phyloP scores from a whole-genome alignment of 2,888 invertebrate species.

The Trachelus tabidus region DNA sequence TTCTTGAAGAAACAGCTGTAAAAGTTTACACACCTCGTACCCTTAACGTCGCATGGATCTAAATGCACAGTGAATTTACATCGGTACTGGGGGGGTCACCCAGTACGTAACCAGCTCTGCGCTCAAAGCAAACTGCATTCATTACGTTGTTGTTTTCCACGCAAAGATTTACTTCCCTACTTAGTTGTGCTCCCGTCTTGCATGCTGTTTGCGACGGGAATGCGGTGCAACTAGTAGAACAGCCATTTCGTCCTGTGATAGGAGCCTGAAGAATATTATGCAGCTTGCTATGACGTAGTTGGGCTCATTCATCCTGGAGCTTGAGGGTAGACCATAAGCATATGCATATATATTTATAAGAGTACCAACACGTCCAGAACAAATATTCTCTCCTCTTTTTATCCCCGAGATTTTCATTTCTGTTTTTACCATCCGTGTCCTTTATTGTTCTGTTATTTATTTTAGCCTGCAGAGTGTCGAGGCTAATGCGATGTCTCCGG shows the following conservation, averaged over 20 bases:
- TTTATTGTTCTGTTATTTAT: background rate
- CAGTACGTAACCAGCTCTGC: background rate
- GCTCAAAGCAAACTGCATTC: slow-evolving; percentile 16
- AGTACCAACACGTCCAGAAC: background rate
- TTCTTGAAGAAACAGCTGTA: background rate
- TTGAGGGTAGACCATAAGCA: background rate
- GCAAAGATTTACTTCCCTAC: slow-evolving; percentile 48
- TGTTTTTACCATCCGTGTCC: background rate
- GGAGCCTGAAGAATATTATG: slow-evolving; percentile 20
- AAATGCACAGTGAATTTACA: background rate
- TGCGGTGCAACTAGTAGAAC: slow-evolving; percentile 4
- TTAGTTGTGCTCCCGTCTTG: slow-evolving; percentile 23
- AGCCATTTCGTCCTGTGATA: slow-evolving; percentile 15
- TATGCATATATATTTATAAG: background rate
- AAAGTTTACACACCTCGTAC: background rate
- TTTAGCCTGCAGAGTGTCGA: background rate
- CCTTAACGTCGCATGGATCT: background rate
- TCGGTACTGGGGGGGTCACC: background rate
- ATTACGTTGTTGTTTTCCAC: slow-evolving; percentile 26
- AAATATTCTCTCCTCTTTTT: background rate
- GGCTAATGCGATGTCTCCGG: background rate
- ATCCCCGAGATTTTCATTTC: background rate
- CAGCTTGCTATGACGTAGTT: slow-evolving; percentile 21
- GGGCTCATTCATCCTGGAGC: slow-evolving; percentile 8
- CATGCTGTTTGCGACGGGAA: slow-evolving; percentile 14